Conservation (phyloP, 2,888 invertebrate genomes). For the Temnothorax rugatulus region DNA sequence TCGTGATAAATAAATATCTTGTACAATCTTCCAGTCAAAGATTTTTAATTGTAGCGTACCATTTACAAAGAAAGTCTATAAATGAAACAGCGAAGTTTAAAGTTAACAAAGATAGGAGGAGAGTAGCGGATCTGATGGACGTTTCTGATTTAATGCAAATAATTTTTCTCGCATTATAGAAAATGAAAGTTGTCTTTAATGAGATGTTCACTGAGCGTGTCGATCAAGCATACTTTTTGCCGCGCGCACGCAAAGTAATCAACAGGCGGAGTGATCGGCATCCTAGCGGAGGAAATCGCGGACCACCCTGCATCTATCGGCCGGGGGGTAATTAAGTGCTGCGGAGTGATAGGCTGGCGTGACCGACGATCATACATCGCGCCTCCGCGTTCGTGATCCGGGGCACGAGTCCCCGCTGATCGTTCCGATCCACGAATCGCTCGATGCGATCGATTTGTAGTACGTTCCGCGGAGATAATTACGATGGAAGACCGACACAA, state of each 20-base stretch:
- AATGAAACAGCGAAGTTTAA: not conserved
- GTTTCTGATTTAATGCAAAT: conserved; percentile 28
- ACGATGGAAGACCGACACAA: conserved; percentile 51
- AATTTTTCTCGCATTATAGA: not conserved
- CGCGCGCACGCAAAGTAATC: conserved; percentile 70
- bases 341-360: conserved; percentile 80
- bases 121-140: not conserved
- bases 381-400: conserved; percentile 79
- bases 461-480: conserved; percentile 52
- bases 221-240: conserved; percentile 71
- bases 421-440: conserved; percentile 73
- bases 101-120: no score
- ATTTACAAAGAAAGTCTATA: no score
- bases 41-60: not conserved
- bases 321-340: conserved; percentile 81
- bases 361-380: conserved; percentile 81
- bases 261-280: conserved; percentile 69
- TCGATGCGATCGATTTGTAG: conserved; percentile 70
- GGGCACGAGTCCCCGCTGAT: conserved; percentile 77
- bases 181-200: conserved; percentile 46
- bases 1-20: not conserved
- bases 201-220: conserved; percentile 58
- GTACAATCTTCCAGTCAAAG: not conserved
- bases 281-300: conserved; percentile 69
- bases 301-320: conserved; percentile 81